phyloP scores from a whole-genome alignment of 2,888 invertebrate species.

The Serrognathus titanus region DNA sequence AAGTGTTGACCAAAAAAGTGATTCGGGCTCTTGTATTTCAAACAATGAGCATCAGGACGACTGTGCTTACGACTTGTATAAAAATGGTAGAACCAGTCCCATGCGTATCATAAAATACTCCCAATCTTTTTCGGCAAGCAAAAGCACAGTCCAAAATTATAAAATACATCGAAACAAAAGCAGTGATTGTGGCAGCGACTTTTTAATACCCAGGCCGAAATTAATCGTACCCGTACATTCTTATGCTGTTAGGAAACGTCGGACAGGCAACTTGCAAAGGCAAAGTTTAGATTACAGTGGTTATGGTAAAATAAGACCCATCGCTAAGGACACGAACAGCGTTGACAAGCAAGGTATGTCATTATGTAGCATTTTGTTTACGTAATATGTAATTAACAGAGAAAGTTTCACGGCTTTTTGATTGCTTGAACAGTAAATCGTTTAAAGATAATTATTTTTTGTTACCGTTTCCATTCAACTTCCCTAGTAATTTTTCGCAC shows the following conservation, averaged over 20 bases:
- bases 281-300: conserved; percentile 14
- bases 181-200: conserved; percentile 49
- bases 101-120: conserved; percentile 7
- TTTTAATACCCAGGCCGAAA: conserved; percentile 80
- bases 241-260: conserved; percentile 73
- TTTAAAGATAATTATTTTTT: too few species aligned
- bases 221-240: conserved; percentile 86
- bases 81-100: conserved; percentile 34
- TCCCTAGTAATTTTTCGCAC: too few species aligned
- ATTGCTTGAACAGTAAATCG: too few species aligned
- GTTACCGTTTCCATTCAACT: too few species aligned
- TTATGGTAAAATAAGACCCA: conserved; percentile 6
- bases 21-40: conserved; percentile 13
- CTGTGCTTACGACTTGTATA: conserved; percentile 33
- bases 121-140: conserved; percentile 1
- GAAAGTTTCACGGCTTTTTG: too few species aligned
- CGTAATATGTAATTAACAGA: neutral
- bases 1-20: conserved; percentile 6
- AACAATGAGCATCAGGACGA: conserved; percentile 13
- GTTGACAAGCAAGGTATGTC: neutral
- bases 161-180: conserved; percentile 4
- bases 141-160: neutral
- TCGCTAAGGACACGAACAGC: neutral
- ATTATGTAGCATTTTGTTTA: neutral
- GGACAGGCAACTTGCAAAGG: conserved; percentile 69